Conservation (phyloP, 2,888 invertebrate genomes). For the Nephrotoma flavescens region DNA sequence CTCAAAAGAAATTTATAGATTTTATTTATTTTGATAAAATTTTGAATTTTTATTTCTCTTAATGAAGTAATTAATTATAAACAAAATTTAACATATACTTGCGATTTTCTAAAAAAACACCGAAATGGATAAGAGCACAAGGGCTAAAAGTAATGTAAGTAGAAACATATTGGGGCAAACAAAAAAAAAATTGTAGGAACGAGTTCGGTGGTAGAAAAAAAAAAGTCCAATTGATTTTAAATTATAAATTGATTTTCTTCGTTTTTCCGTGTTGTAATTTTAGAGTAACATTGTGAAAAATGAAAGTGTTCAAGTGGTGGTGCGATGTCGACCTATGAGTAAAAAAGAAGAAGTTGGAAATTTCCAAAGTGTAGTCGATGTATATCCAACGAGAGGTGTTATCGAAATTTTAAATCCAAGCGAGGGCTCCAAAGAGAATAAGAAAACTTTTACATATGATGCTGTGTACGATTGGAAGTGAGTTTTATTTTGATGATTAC, state of each 20-base stretch:
- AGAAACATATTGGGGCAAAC: neutral
- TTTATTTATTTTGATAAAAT: neutral
- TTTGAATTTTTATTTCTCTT: neutral
- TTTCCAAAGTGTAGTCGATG: constrained; percentile 52
- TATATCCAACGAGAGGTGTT: constrained; percentile 72
- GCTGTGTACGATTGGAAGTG: constrained; percentile 83
- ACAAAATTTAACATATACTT: neutral
- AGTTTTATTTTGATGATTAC: constrained; percentile 18
- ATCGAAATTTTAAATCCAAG: constrained; percentile 83
- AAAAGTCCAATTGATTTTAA: neutral
- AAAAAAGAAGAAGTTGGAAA: constrained; percentile 55
- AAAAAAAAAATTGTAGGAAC: neutral
- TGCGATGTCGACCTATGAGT: constrained; percentile 90
- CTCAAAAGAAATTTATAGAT: neutral
- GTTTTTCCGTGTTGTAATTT: neutral
- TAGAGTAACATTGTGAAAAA: neutral
- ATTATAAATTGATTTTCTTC: neutral
- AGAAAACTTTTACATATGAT: constrained; percentile 95
- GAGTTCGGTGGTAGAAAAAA: neutral
- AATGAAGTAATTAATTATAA: neutral
- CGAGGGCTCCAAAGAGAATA: constrained; percentile 51
- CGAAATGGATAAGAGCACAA: neutral
- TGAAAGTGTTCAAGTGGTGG: constrained; percentile 49
- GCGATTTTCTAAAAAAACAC: neutral
- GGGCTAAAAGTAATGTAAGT: neutral